Conservation (phyloP, 2,888 invertebrate genomes). For the Nemotelus pantherinus region DNA sequence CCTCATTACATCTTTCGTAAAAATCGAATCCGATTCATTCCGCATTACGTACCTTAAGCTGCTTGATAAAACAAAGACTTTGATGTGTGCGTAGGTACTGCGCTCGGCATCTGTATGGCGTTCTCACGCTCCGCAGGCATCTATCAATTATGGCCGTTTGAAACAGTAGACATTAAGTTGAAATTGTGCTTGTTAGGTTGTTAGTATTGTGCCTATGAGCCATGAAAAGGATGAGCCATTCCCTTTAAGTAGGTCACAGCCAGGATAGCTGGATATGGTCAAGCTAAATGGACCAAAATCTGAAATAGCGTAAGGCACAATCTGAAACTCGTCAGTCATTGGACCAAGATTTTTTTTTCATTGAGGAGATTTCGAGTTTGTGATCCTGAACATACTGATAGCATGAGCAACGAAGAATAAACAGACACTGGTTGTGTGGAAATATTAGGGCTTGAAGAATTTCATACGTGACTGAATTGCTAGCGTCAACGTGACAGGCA, state of each 20-base stretch:
- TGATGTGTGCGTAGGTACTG: neutral
- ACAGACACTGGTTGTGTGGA: neutral
- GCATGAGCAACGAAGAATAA: neutral
- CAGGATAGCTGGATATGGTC: neutral
- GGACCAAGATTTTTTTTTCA: slow-evolving; percentile 7
- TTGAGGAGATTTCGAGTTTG: neutral
- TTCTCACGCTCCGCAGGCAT: slow-evolving; percentile 13
- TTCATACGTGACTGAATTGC: slow-evolving; percentile 20
- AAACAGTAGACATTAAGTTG: slow-evolving; percentile 23
- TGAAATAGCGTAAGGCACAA: neutral
- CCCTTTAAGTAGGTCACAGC: slow-evolving; percentile 6
- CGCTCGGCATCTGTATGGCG: neutral
- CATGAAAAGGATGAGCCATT: slow-evolving; percentile 19
- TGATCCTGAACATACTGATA: neutral
- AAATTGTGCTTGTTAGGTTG: neutral
- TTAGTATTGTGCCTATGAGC: neutral
- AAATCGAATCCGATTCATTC: neutral
- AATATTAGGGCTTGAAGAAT: neutral
- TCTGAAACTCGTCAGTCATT: slow-evolving; percentile 18
- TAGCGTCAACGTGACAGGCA: slow-evolving; percentile 24
- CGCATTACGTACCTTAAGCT: neutral
- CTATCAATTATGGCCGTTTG: slow-evolving; percentile 25
- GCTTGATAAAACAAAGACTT: neutral
- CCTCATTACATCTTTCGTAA: too few relatives aligned
- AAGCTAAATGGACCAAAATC: slow-evolving; percentile 18